A percentile compares a stretch with the other conserved stretches of the same genome.
These are phyloP conservation scores for Lasius fuliginosus DNA, from an alignment of 2,888 invertebrate genomes.

Conservation along the genomic window DNA sequence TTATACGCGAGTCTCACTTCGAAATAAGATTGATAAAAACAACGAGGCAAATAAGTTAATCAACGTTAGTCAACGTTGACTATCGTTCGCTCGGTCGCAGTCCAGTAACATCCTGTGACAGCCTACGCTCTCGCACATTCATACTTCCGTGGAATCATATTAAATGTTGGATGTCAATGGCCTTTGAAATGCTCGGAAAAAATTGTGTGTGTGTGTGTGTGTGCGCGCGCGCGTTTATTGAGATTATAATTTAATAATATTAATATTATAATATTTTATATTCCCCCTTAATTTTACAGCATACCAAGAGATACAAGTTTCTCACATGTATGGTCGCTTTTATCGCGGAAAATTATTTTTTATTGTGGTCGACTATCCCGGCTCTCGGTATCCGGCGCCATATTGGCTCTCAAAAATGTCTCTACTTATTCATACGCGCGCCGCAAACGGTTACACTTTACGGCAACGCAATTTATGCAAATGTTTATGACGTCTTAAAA, in stretches of 20 bases:
- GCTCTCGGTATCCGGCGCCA: background rate
- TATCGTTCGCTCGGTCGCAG: slow-evolving; percentile 61
- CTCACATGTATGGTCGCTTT: background rate
- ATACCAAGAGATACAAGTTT: background rate
- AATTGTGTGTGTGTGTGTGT: background rate
- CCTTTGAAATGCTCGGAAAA: slow-evolving; percentile 10
- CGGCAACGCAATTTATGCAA: background rate
- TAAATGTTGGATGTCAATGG: slow-evolving; percentile 35
- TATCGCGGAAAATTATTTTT: slow-evolving; percentile 13
- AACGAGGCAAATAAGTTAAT: slow-evolving; percentile 10
- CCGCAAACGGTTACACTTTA: slow-evolving; percentile 2
- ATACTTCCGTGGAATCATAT: slow-evolving; percentile 73
- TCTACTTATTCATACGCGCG: background rate
- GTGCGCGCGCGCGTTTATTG: no score
- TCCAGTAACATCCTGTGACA: slow-evolving; percentile 67
- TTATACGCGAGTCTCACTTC: background rate
- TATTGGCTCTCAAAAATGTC: background rate
- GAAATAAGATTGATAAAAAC: slow-evolving; percentile 18
- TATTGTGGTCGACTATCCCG: background rate
- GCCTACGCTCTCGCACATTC: slow-evolving; percentile 67
- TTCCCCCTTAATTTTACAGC: background rate
- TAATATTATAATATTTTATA: background rate
- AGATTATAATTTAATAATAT: background rate
- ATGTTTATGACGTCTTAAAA: slow-evolving; percentile 37
- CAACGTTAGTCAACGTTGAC: slow-evolving; percentile 55